A percentile compares a stretch with the other conserved stretches of the same genome.
Conservation (phyloP, 2,113 vertebrate genomes). For the Crotalus helleri region DNA sequence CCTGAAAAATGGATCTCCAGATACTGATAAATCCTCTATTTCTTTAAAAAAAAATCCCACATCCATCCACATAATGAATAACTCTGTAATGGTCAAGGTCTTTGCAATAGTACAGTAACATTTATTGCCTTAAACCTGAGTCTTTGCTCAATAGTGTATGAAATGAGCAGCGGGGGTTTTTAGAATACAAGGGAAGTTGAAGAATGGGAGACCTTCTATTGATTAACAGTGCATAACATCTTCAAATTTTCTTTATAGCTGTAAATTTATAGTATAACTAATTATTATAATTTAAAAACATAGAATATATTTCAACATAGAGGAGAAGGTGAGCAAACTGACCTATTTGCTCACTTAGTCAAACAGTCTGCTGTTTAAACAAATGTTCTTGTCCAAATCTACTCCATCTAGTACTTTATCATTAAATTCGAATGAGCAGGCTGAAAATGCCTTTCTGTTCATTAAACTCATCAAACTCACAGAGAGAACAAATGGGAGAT, state of each 20-base stretch:
- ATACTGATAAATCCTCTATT: background rate
- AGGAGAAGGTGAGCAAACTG: background rate
- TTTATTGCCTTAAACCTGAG: background rate
- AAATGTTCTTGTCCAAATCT: background rate
- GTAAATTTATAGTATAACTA: background rate
- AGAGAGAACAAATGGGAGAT: background rate
- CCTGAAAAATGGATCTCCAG: background rate
- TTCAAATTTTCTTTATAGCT: background rate
- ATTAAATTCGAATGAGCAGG: background rate
- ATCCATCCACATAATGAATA: background rate
- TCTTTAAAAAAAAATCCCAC: background rate
- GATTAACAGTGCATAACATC: background rate
- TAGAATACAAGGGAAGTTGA: background rate
- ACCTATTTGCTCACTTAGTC: background rate
- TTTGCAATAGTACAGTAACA: background rate
- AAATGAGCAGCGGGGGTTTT: background rate
- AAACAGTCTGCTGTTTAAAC: background rate
- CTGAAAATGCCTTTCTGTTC: background rate
- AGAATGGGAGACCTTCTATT: background rate
- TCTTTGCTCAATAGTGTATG: background rate
- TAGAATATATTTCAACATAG: background rate
- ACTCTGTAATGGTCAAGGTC: background rate
- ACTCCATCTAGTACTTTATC: background rate
- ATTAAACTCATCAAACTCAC: background rate
- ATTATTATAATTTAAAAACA: background rate